These are phyloP conservation scores for Drosophila mayri DNA, from an alignment of 1,140 invertebrate species.

Conservation along the genomic window DNA sequence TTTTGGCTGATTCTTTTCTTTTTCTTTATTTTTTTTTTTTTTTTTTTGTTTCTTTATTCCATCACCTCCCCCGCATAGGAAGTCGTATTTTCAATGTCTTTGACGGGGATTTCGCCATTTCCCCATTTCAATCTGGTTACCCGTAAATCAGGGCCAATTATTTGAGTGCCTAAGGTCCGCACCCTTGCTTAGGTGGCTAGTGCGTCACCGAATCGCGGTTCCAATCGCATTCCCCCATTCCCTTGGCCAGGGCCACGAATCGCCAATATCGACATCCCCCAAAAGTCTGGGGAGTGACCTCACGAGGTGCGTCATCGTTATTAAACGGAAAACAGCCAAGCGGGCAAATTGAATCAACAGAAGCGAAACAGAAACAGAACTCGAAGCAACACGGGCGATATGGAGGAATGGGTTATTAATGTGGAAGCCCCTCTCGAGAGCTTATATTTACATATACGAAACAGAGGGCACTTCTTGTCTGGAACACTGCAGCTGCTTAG, in stretches of 20 bases:
- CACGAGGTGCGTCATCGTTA: slow-evolving; percentile 76
- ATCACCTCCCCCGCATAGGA: slow-evolving; percentile 30
- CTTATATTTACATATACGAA: not conserved
- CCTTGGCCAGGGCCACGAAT: slow-evolving; percentile 29
- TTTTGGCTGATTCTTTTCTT: not conserved
- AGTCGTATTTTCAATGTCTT: slow-evolving; percentile 68
- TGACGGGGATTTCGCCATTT: slow-evolving; percentile 21
- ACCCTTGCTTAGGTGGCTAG: slow-evolving; percentile 33
- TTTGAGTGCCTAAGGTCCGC: slow-evolving; percentile 25
- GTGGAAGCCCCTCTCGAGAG: slow-evolving; percentile 9
- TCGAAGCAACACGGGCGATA: slow-evolving; percentile 5
- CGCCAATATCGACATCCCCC: slow-evolving; percentile 47
- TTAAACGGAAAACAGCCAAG: slow-evolving; percentile 50
- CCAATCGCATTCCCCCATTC: slow-evolving; percentile 9
- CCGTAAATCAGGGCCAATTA: slow-evolving; percentile 70
- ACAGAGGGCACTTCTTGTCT: not conserved
- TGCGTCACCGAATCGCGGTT: slow-evolving; percentile 56
- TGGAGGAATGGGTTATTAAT: slow-evolving; percentile 1
- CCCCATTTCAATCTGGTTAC: slow-evolving; percentile 22
- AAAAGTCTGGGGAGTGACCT: slow-evolving; percentile 58
- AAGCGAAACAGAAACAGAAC: slow-evolving; percentile 30
- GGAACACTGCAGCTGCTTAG: not conserved
- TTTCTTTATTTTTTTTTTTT: not conserved
- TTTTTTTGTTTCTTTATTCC: too few species aligned
- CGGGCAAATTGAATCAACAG: slow-evolving; percentile 41